phyloP scores from a whole-genome alignment of 2,113 vertebrate genomes.

The Sceloporus undulatus region DNA sequence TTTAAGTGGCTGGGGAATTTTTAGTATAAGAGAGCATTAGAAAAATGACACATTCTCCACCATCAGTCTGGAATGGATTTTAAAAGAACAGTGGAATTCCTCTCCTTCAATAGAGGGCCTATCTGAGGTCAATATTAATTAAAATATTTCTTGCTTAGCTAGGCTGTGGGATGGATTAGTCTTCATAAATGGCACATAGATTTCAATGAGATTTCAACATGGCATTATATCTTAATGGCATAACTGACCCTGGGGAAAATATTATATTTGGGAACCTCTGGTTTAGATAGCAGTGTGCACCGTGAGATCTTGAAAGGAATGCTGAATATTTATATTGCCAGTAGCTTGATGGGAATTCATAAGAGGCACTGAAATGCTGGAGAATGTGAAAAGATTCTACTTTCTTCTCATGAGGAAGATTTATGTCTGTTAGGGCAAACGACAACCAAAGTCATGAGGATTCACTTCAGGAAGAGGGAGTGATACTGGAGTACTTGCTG shows the following conservation, averaged over 20 bases:
- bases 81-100: neutral
- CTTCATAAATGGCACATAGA: neutral
- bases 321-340: neutral
- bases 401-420: neutral
- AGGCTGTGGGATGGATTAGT: neutral
- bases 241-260: conserved; percentile 9
- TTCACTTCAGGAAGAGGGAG: neutral
- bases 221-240: neutral
- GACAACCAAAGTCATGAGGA: neutral
- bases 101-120: neutral
- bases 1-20: neutral
- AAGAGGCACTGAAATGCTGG: conserved; percentile 8
- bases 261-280: neutral
- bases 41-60: neutral
- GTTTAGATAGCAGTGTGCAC: conserved; percentile 1
- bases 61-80: neutral
- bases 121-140: neutral
- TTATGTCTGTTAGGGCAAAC: neutral
- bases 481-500: neutral
- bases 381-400: neutral
- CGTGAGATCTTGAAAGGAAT: conserved; percentile 13
- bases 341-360: neutral
- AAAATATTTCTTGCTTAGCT: neutral
- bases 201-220: neutral
- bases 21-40: neutral